Conservation (phyloP, 2,888 invertebrate species). For the Dryocosmus kuriphilus region DNA sequence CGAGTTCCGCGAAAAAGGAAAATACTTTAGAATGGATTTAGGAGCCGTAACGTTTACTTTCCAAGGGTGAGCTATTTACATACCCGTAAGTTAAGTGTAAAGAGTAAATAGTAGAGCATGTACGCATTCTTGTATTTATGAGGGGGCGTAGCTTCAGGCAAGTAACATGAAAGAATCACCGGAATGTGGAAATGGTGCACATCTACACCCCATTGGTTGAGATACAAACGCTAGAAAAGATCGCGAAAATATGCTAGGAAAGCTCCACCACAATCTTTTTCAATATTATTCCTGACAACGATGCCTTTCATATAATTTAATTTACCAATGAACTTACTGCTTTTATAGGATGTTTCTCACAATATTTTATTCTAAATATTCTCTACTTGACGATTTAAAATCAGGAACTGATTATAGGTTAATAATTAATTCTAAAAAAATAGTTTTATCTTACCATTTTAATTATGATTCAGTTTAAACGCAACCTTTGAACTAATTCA, state of each 20-base stretch:
- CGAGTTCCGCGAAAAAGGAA: not conserved
- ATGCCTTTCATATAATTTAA: slow-evolving; percentile 5
- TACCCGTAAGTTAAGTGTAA: slow-evolving; percentile 13
- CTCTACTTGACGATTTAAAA: not conserved
- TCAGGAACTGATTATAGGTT: not conserved
- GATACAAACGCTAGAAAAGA: slow-evolving; percentile 30
- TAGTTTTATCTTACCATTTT: no score
- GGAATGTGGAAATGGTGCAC: slow-evolving; percentile 28
- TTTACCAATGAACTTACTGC: slow-evolving; percentile 12
- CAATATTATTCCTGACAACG: not conserved
- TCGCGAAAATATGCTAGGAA: slow-evolving; percentile 23
- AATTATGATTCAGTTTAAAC: not conserved
- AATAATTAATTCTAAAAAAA: not conserved
- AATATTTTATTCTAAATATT: not conserved
- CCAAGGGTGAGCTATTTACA: slow-evolving; percentile 30
- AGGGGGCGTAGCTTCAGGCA: not conserved
- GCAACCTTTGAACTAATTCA: not conserved
- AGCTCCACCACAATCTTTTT: slow-evolving; percentile 17
- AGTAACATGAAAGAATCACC: slow-evolving; percentile 19
- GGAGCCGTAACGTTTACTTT: not conserved
- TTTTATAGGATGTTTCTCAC: slow-evolving; percentile 3
- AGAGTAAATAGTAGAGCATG: slow-evolving; percentile 15
- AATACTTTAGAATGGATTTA: slow-evolving; percentile 17
- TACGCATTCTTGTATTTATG: slow-evolving; percentile 12
- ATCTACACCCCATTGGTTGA: slow-evolving; percentile 31